Conservation (phyloP, 2,888 invertebrate species). For the Patella depressa region DNA sequence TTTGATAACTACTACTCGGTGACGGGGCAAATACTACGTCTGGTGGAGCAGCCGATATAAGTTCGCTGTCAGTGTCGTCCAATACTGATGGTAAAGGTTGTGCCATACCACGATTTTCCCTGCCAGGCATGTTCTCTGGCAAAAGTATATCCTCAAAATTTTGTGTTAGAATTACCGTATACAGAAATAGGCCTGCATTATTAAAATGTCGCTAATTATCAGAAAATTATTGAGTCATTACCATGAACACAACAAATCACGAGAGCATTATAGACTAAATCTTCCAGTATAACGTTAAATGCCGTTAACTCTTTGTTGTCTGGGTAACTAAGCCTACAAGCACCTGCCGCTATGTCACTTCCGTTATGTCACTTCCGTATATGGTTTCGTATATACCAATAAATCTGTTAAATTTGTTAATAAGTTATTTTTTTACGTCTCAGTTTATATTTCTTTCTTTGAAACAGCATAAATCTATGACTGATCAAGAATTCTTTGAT, state of each 20-base stretch:
- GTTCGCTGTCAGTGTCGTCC: background rate
- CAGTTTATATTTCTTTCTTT: too few species aligned
- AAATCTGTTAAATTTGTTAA: too few species aligned
- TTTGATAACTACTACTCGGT: constrained; percentile 27
- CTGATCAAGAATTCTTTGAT: too few species aligned
- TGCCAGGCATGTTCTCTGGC: background rate
- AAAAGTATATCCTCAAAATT: too few species aligned
- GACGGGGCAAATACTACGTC: constrained; percentile 42
- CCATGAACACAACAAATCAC: constrained; percentile 11
- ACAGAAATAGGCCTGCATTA: too few species aligned
- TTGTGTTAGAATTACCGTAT: too few species aligned
- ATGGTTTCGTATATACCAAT: background rate
- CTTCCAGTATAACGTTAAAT: background rate
- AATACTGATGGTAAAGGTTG: constrained; percentile 17
- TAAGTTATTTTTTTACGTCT: too few species aligned
- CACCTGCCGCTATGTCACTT: background rate
- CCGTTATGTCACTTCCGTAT: background rate
- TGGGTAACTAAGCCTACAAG: background rate
- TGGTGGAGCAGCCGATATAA: constrained; percentile 36
- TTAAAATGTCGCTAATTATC: background rate
- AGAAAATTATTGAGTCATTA: constrained; percentile 8
- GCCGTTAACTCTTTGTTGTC: background rate
- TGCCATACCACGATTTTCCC: constrained; percentile 32
- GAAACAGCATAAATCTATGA: too few species aligned
- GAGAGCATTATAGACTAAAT: background rate